These are phyloP conservation scores for Odobenus rosmarus DNA, from an alignment of 2,113 vertebrate genomes.

Conservation along the genomic window DNA sequence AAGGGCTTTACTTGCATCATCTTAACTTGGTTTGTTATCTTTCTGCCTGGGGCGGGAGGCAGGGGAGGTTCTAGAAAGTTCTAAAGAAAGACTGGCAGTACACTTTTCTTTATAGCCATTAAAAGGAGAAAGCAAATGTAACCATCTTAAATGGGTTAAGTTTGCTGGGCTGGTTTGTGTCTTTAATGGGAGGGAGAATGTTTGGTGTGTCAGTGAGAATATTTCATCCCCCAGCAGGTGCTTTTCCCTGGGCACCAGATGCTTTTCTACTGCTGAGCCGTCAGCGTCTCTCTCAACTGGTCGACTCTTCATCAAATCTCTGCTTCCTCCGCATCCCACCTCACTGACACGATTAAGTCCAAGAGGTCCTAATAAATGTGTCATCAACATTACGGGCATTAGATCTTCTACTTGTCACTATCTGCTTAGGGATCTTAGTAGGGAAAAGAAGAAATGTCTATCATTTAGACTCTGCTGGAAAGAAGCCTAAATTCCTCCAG, in stretches of 20 bases:
- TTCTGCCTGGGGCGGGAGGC: background rate
- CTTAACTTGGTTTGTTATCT: constrained; percentile 27
- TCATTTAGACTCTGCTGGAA: background rate
- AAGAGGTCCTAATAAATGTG: background rate
- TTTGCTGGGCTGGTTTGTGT: background rate
- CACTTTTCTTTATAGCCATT: background rate
- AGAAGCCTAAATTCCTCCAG: background rate
- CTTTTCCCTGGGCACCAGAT: background rate
- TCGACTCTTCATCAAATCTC: background rate
- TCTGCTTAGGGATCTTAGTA: background rate
- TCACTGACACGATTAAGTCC: background rate
- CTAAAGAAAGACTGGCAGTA: background rate
- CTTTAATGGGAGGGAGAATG: background rate
- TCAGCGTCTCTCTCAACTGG: background rate
- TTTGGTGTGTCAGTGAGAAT: background rate
- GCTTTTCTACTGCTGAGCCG: background rate
- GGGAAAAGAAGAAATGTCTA: background rate
- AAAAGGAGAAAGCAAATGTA: background rate
- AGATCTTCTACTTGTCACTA: background rate
- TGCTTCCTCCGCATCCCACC: background rate
- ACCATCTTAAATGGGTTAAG: fast-evolving
- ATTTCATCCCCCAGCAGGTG: background rate
- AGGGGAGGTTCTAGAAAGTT: background rate
- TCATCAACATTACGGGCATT: background rate
- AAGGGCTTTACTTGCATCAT: constrained; percentile 15